Base-by-base conservation (phyloP, 2,888 invertebrate genomes). In the Andrena haemorrhoa region DNA sequence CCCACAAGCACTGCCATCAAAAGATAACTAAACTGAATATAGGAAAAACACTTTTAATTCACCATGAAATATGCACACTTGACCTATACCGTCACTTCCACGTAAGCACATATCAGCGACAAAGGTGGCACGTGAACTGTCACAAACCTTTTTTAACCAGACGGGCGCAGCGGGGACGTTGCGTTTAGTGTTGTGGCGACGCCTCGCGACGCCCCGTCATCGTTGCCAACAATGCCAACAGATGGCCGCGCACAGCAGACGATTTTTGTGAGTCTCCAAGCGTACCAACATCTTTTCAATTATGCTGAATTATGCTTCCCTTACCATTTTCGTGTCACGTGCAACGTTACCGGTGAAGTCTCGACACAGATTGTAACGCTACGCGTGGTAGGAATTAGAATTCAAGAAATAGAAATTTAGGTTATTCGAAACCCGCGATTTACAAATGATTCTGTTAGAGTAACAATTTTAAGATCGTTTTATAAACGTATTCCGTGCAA, bases 1-100 rank as follows among this genome's bases (percentile, higher is more conserved):
- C 51, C 49, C 33, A 12, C 35, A 35, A 64, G 41, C 71, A 86
- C 88, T 84, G 79, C 77, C 89, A 88, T 88, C 66, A 65, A 72
- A 69, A 79, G 69, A 49, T 65, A 68, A 74, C 66, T 79, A 70
- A 69, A 79, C 70, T 53, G 70, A 70, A 23, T 58, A 51, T 63
- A 23, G 20, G 53, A 66, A 51, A 60, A 64, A 53, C 71, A 69
- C 76, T 69, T 79, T 70, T n/a, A 51, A 63, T 69, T 65, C 29
- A 49, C 53, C 65, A 65, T 64, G 60, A n/a, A 35, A 33, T 66
- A 64, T 33, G 35, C 51, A 51, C n/a, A 20, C n/a, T 58, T 53
- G 51, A 56, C 73, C 47, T 71, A 41, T 31, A 64, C 12, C 7
- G 56, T 20, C 72, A 58, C 47, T 33, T 83, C 79, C 84, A 86